A percentile compares a stretch with the other conserved stretches of the same genome.
Evolutionary conservation across 2,797 vertebrate species (phyloP).

Genomic region (Dicrostonyx torquatus): DNA sequence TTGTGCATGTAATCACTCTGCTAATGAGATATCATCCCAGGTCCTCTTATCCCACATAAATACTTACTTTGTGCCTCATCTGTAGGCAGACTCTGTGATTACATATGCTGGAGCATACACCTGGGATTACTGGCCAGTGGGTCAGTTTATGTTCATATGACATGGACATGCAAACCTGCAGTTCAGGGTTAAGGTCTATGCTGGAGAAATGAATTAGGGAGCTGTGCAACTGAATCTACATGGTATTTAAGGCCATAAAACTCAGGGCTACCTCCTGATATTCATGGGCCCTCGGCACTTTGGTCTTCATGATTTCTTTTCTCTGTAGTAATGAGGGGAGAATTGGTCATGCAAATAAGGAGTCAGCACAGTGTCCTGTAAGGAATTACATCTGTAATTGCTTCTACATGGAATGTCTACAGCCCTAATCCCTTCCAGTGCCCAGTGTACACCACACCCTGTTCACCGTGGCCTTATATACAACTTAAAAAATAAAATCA

Average conservation of each 20-base stretch:
- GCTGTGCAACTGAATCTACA: background rate
- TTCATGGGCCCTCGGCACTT: background rate
- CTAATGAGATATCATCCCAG: background rate
- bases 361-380: background rate
- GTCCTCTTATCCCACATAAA: background rate
- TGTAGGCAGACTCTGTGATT: background rate
- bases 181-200: background rate
- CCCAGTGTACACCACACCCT: background rate
- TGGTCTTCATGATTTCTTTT: background rate
- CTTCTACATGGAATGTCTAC: background rate
- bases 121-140: background rate
- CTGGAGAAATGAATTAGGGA: background rate
- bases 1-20: background rate
- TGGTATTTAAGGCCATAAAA: background rate
- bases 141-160: background rate
- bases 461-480: background rate
- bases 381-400: background rate
- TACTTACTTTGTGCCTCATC: constrained; percentile 4
- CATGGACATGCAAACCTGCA: background rate
- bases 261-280: background rate
- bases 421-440: background rate
- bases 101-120: background rate
- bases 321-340: no score
- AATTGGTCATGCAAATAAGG: background rate
- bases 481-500: background rate